A percentile compares a stretch with the other conserved stretches of the same genome.
phyloP scores from a whole-genome alignment of 64 coral and sea anemone species.

The Actinia tenebrosa region DNA sequence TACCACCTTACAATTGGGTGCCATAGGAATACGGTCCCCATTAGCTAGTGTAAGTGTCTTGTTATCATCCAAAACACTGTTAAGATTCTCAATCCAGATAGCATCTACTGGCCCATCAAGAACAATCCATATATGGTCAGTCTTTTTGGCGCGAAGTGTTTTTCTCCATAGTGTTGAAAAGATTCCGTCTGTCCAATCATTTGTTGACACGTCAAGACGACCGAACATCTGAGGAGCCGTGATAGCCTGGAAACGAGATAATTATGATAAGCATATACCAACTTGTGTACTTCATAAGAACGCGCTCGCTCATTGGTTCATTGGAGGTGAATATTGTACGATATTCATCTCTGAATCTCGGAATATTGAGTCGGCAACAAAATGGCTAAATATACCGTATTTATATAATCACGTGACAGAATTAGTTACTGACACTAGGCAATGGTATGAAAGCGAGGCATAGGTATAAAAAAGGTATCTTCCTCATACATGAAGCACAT shows the following conservation, averaged over 20 bases:
- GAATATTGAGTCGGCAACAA: too few relatives aligned
- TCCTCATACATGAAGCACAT: too few relatives aligned
- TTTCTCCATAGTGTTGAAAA: constrained; percentile 94
- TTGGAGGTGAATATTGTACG: too few relatives aligned
- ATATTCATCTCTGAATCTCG: too few relatives aligned
- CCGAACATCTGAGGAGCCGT: constrained; percentile 99
- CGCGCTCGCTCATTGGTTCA: too few relatives aligned
- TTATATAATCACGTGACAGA: neutral
- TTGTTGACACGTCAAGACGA: constrained; percentile 89
- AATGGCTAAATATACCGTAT: neutral
- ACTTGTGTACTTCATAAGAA: too few relatives aligned
- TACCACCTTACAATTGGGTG: constrained; percentile 76
- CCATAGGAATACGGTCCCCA: constrained; percentile 93
- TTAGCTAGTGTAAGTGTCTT: constrained; percentile 89
- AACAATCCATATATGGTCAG: constrained; percentile 97
- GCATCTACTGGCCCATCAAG: constrained; percentile 92
- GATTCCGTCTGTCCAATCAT: constrained; percentile 98
- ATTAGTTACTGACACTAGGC: neutral
- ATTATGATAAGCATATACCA: too few relatives aligned
- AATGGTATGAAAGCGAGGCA: neutral
- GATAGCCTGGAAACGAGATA: constrained; percentile 58
- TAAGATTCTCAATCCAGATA: constrained; percentile 97
- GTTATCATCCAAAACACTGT: constrained; percentile 96
- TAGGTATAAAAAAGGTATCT: too few relatives aligned
- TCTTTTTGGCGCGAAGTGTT: constrained; percentile 91